Evolutionary conservation across 2,797 vertebrate genomes (phyloP).

Genomic region (Paedocypris micromegethes): DNA sequence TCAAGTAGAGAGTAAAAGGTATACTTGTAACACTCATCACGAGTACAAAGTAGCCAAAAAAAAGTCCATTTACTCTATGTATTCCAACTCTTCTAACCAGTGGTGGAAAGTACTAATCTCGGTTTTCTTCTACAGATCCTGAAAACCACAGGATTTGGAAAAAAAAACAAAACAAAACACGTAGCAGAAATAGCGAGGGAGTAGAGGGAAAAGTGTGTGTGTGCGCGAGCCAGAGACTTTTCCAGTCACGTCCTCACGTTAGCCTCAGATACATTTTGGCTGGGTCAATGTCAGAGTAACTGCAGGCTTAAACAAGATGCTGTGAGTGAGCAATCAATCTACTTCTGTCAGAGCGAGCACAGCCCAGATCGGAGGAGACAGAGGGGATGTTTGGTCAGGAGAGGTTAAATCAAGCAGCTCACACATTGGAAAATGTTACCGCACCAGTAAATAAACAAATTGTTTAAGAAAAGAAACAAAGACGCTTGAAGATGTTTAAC

Average conservation of each 20-base stretch:
- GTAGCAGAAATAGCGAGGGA: background rate
- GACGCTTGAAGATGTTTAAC: too few species aligned
- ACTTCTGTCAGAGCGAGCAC: conserved; percentile 26
- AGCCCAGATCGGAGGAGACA: background rate
- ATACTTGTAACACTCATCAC: too few species aligned
- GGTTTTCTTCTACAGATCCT: too few species aligned
- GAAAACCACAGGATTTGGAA: too few species aligned
- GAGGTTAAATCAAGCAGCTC: conserved; percentile 45
- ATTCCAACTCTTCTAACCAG: too few species aligned
- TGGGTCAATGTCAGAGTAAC: conserved; percentile 49
- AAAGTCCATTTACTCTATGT: too few species aligned
- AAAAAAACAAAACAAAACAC: too few species aligned
- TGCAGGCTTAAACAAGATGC: conserved; percentile 46
- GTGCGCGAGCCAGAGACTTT: conserved; percentile 34
- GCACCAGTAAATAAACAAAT: background rate
- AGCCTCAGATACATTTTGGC: conserved; percentile 47
- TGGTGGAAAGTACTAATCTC: too few species aligned
- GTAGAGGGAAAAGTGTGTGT: conserved; percentile 46
- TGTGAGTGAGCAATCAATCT: conserved; percentile 35
- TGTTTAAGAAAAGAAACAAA: too few species aligned
- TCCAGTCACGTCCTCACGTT: conserved; percentile 45
- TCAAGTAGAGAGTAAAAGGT: too few species aligned
- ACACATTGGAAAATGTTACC: conserved; percentile 34
- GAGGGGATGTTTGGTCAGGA: conserved; percentile 5
- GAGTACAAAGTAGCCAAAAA: too few species aligned